Evolutionary conservation across 2,888 invertebrate genomes (phyloP).

Genomic region (Cryptosula pallasiana): DNA sequence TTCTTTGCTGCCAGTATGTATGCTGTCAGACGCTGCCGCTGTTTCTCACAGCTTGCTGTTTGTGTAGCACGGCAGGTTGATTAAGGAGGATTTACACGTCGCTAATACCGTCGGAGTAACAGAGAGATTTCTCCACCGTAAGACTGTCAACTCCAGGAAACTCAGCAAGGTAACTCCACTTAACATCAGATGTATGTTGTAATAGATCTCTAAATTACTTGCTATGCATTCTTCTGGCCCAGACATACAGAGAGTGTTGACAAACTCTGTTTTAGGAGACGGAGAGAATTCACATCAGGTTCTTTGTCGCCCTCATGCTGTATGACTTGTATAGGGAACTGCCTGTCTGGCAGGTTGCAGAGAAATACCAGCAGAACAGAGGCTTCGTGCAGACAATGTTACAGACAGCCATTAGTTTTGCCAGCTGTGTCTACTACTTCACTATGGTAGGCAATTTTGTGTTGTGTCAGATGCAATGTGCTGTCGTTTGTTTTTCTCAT

Average conservation of each 20-base stretch:
- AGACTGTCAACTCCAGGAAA: neutral
- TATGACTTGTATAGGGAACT: constrained; percentile 61
- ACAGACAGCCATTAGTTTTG: constrained; percentile 66
- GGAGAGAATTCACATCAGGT: constrained; percentile 57
- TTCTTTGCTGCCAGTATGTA: too few species aligned
- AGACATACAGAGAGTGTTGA: too few species aligned
- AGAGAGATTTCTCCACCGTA: constrained; percentile 9
- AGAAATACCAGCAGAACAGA: constrained; percentile 67
- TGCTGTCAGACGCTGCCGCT: too few species aligned
- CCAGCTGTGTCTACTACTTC: constrained; percentile 71
- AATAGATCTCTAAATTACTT: too few species aligned
- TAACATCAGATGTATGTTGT: too few species aligned
- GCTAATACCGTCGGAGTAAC: neutral
- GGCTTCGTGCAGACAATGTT: constrained; percentile 76
- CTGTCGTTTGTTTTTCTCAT: too few species aligned
- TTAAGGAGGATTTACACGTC: neutral
- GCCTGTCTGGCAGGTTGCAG: constrained; percentile 58
- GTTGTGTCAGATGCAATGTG: too few species aligned
- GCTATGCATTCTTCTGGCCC: too few species aligned
- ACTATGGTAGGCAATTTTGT: constrained; percentile 62
- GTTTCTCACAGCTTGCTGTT: constrained; percentile 26
- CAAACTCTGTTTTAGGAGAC: constrained; percentile 3
- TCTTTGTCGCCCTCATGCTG: constrained; percentile 80
- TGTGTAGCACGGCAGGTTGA: constrained; percentile 27
- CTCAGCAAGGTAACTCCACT: too few species aligned